phyloP scores from a whole-genome alignment of 2,888 invertebrate genomes.

The Dasypolia templi region DNA sequence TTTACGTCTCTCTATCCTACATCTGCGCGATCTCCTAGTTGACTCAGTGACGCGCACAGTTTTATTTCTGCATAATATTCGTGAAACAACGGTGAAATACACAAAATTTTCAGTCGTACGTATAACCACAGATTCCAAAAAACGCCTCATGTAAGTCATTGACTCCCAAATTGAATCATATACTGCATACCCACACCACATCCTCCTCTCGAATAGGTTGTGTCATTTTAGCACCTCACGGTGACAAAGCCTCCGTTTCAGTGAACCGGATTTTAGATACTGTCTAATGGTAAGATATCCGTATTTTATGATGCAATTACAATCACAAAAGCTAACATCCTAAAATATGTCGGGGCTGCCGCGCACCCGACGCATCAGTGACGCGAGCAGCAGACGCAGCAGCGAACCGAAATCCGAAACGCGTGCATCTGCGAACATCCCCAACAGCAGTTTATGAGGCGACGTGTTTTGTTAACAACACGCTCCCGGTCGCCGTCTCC shows the following conservation, averaged over 20 bases:
- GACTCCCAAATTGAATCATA: conserved; percentile 11
- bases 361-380: too few relatives aligned
- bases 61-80: neutral
- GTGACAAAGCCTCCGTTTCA: neutral
- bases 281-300: neutral
- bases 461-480: too few relatives aligned
- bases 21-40: neutral
- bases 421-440: too few relatives aligned
- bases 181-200: neutral
- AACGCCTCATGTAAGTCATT: neutral
- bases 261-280: neutral
- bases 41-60: neutral
- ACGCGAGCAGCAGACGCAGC: too few relatives aligned
- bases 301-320: neutral
- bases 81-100: conserved; percentile 11
- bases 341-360: too few relatives aligned
- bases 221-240: neutral
- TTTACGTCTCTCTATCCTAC: neutral
- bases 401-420: too few relatives aligned
- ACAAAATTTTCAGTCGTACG: conserved; percentile 9
- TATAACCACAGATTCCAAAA: conserved; percentile 5
- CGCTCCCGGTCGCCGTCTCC: too few relatives aligned
- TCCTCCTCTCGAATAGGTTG: neutral
- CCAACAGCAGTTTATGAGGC: too few relatives aligned
- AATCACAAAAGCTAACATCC: neutral